Evolutionary conservation across 1,140 invertebrate species (phyloP).

Genomic region (Sitophilus oryzae): DNA sequence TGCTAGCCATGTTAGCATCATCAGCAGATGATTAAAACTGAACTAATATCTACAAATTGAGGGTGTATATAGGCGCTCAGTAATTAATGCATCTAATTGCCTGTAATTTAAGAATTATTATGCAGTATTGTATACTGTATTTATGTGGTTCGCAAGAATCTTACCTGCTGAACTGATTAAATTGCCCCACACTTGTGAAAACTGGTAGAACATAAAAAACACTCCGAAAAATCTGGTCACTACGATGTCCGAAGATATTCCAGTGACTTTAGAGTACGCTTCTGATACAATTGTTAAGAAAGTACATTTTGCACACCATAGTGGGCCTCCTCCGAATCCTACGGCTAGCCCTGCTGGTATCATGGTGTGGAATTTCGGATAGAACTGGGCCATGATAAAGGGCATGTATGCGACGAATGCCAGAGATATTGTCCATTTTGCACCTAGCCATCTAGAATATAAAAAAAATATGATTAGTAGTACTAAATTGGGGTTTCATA

Average conservation of each 20-base stretch:
- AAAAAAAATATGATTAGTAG: too few relatives aligned
- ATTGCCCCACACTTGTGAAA: conserved; percentile 89
- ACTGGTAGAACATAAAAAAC: conserved; percentile 92
- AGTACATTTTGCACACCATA: conserved; percentile 87
- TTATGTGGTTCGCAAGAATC: too few relatives aligned
- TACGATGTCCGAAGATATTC: conserved; percentile 59
- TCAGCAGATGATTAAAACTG: too few relatives aligned
- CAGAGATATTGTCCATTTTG: conserved; percentile 80
- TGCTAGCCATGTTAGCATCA: too few relatives aligned
- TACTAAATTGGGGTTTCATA: too few relatives aligned
- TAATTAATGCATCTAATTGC: too few relatives aligned
- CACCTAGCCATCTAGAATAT: conserved; percentile 68
- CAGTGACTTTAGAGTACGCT: conserved; percentile 61
- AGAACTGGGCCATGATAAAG: conserved; percentile 82
- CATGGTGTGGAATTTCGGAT: conserved; percentile 74
- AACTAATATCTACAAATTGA: too few relatives aligned
- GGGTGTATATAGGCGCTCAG: too few relatives aligned
- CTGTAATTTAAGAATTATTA: too few relatives aligned
- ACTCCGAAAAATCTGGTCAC: conserved; percentile 83
- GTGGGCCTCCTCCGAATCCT: conserved; percentile 79
- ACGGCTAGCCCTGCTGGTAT: conserved; percentile 79
- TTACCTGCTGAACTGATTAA: conserved; percentile 79
- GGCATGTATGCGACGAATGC: conserved; percentile 82
- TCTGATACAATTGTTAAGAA: conserved; percentile 77
- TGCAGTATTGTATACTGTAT: too few relatives aligned